Conservation (phyloP, 2,113 vertebrate species). For the Epinephelus moara region DNA sequence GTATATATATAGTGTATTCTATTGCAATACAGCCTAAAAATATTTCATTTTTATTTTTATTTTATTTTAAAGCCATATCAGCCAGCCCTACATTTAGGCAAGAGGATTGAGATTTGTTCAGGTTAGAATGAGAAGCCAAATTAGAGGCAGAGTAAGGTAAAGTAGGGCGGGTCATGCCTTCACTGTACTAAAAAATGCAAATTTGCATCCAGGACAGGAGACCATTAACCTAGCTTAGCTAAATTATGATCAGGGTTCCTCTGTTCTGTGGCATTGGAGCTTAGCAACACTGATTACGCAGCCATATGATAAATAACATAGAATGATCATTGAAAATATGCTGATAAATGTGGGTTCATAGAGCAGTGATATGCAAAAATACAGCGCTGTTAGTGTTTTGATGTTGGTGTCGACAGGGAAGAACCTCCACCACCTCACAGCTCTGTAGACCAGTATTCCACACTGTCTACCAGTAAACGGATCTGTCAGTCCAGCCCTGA, state of each 20-base stretch:
- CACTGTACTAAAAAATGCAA: too few species aligned
- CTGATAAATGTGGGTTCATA: background rate
- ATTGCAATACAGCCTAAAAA: too few species aligned
- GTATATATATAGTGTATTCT: too few species aligned
- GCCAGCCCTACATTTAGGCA: too few species aligned
- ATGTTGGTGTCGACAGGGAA: background rate
- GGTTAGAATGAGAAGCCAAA: too few species aligned
- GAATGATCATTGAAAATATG: background rate
- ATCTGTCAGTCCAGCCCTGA: background rate
- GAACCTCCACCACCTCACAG: background rate
- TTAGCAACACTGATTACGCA: background rate
- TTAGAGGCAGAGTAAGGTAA: too few species aligned
- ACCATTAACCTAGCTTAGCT: background rate
- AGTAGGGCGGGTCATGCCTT: too few species aligned
- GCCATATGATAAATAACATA: background rate
- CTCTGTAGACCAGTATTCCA: background rate
- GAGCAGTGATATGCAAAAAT: background rate
- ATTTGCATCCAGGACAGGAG: background rate
- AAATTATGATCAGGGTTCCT: background rate
- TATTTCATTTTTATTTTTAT: too few species aligned
- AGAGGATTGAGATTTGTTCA: too few species aligned
- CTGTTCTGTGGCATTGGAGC: background rate
- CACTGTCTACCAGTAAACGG: background rate
- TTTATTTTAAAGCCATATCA: too few species aligned
- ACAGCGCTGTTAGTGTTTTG: background rate